Conservation (phyloP, 2,797 vertebrate genomes). For the Cyprinella venusta region DNA sequence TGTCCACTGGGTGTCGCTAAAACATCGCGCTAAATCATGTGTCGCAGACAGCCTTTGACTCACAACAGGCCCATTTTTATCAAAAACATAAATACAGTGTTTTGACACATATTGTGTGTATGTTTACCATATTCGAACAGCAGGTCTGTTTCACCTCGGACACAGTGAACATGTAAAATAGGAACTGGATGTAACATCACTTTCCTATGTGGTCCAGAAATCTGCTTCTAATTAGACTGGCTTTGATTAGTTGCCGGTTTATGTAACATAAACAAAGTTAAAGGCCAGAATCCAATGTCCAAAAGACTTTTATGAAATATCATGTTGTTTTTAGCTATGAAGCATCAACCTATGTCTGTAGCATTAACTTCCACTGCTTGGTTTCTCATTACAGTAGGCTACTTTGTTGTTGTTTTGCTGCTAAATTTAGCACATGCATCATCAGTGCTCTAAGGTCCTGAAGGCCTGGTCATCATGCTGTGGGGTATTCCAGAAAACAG, state of each 20-base stretch:
- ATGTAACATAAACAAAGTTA: constrained; percentile 46
- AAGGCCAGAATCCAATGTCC: constrained; percentile 2
- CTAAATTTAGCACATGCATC: neutral
- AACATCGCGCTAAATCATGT: neutral
- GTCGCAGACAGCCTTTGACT: no score
- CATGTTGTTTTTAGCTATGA: neutral
- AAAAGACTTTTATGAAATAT: constrained; percentile 27
- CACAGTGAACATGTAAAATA: constrained; percentile 34
- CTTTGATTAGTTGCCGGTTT: constrained; percentile 47
- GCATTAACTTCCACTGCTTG: neutral
- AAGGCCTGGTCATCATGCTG: neutral
- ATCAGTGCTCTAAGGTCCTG: neutral
- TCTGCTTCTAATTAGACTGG: constrained; percentile 39
- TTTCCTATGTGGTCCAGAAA: constrained; percentile 40
- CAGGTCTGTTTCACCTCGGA: neutral
- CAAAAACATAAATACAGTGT: neutral
- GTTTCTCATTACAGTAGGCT: neutral
- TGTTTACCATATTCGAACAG: neutral
- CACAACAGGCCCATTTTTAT: neutral
- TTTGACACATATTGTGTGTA: neutral
- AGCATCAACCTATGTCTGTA: neutral
- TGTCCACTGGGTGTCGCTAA: constrained; percentile 51
- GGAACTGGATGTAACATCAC: constrained; percentile 42
- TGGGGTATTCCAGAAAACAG: neutral
- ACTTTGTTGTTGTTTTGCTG: neutral